Base-by-base conservation (phyloP, 2,888 invertebrate species). In the Disparrhopalites patrizii region DNA sequence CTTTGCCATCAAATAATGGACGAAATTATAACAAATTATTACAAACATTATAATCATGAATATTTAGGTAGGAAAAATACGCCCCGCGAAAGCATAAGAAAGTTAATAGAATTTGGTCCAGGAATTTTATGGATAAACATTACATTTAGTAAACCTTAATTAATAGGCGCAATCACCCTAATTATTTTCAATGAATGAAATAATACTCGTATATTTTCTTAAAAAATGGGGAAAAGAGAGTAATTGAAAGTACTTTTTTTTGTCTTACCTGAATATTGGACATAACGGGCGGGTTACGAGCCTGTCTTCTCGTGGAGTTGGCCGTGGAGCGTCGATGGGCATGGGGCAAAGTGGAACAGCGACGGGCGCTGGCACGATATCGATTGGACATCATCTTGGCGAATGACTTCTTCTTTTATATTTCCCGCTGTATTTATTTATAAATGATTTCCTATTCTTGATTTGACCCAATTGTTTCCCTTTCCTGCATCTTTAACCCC, bases 251-350 rank as follows among this genome's bases (percentile, higher is more conserved):
- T 10, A 40, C 40, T 27, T 13, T 52, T 52, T 52, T 23, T 20
- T 3, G 15, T 25, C 50, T 61, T 36, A 61, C 61, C 51, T 61
- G 61, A 25, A 61, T 51, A 51, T 61, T 61, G 13, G 50, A 50
- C 38, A 61, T 61, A 20, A 51, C 36, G 30, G 61, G 61, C 8
- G 50, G 61, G 38, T 61, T 50, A 51, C 25, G 30, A 23, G 10
- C 25, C 10, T 51, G 52, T 25, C 27, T 30, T 7, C 13, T 10
- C 8, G 43, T 10, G 1, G 51, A 36, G 18, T 36, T 33, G 20
- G 33, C 52, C 7, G 57, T 38, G 38, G 57, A 38, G 10, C 57
- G 57, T 18, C 18, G 40, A n/a, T 30, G 15, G 10, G 50, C 31
- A 1, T 3, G 25, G 23, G 30, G n/a, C 7, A 51, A 27, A 15